Evolutionary conservation across 2,113 vertebrate species (phyloP).

Genomic region (Gambusia holbrooki): DNA sequence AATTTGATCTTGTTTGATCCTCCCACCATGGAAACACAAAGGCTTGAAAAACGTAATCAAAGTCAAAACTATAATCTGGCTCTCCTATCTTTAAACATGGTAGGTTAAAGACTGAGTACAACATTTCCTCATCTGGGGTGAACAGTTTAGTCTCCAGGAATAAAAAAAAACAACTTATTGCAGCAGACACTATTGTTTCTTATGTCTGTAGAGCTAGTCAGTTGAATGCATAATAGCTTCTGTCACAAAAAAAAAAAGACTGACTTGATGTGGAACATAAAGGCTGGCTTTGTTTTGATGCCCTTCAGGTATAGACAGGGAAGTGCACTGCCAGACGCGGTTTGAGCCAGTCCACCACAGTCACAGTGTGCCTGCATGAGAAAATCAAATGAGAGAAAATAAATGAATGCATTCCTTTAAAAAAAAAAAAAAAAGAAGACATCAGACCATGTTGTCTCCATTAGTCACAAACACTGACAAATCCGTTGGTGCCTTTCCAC

Average conservation of each 20-base stretch:
- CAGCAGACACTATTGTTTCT: slow-evolving; percentile 40
- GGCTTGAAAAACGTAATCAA: background rate
- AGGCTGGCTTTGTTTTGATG: slow-evolving; percentile 61
- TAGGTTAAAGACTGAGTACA: background rate
- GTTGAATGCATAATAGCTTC: slow-evolving; percentile 36
- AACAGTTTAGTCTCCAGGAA: slow-evolving; percentile 39
- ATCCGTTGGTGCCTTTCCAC: background rate
- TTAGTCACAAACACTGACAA: background rate
- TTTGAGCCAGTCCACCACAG: slow-evolving; percentile 16
- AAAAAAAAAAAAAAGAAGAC: background rate
- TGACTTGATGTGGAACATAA: slow-evolving; percentile 29
- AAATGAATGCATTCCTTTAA: background rate
- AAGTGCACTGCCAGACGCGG: slow-evolving; percentile 6
- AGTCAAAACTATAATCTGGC: background rate
- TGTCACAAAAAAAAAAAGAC: slow-evolving; percentile 12
- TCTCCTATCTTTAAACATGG: background rate
- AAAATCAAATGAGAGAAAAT: background rate
- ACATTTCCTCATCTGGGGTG: slow-evolving; percentile 44
- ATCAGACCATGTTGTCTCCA: background rate
- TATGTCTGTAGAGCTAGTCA: slow-evolving; percentile 33
- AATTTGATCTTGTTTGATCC: background rate
- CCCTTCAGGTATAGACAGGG: slow-evolving; percentile 30
- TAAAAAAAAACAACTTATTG: slow-evolving; percentile 52
- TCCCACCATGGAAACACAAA: background rate
- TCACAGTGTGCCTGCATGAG: slow-evolving; percentile 15